Evolutionary conservation across 1,140 invertebrate species (phyloP).

Genomic region (Atta texana): DNA sequence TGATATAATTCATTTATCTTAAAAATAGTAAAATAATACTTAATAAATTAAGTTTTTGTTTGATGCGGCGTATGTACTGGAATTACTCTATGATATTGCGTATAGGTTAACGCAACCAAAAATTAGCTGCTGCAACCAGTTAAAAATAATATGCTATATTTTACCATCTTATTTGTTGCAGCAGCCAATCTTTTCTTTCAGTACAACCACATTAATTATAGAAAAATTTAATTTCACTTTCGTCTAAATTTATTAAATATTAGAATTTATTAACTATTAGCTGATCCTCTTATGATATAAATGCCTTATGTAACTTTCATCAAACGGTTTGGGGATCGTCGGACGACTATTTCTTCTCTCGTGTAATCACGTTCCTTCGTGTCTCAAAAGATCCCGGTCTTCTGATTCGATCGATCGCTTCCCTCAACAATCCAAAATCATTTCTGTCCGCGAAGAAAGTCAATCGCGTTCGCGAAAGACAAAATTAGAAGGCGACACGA

Average conservation of each 20-base stretch:
- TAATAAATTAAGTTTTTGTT: too few species aligned
- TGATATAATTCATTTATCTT: too few species aligned
- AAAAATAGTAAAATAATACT: too few species aligned
- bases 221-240: conserved; percentile 9
- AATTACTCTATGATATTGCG: too few species aligned
- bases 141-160: too few species aligned
- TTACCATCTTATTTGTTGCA: too few species aligned
- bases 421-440: conserved; percentile 14
- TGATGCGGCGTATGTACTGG: too few species aligned
- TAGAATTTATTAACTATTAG: conserved; percentile 49
- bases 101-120: too few species aligned
- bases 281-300: conserved; percentile 53
- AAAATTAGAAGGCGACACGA: conserved; percentile 30
- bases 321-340: conserved; percentile 59
- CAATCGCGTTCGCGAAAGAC: conserved; percentile 10
- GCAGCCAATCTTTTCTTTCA: too few species aligned
- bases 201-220: too few species aligned
- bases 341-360: conserved; percentile 58
- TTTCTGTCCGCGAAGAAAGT: background rate
- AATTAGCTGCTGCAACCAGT: too few species aligned
- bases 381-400: conserved; percentile 3
- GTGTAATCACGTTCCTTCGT: conserved; percentile 66
- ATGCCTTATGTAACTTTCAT: conserved; percentile 72
- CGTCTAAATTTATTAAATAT: conserved; percentile 32
- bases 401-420: conserved; percentile 61